Conservation (phyloP, 64 coral and sea anemone genomes). For the Acropora tenuis region DNA sequence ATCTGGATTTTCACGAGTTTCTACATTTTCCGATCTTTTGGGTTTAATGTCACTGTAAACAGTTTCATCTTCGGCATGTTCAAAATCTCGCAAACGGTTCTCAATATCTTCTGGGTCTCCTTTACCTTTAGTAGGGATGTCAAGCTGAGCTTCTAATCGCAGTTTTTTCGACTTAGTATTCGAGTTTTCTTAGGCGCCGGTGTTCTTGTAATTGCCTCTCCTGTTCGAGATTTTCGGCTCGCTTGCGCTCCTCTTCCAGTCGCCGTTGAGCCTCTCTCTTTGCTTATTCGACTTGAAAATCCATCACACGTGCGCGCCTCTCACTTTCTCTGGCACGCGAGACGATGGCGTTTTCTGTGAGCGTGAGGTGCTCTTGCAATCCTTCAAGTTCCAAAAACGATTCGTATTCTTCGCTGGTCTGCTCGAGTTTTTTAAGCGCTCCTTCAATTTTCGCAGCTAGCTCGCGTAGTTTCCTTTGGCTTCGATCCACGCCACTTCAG, state of each 20-base stretch:
- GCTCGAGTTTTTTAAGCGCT: too few species aligned
- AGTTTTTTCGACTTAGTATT: conserved; percentile 39
- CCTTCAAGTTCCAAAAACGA: conserved; percentile 22
- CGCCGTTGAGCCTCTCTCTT: too few species aligned
- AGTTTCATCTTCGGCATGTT: conserved; percentile 30
- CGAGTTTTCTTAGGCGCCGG: conserved; percentile 1
- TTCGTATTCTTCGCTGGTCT: too few species aligned
- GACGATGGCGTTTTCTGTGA: too few species aligned
- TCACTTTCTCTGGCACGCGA: too few species aligned
- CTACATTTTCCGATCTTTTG: background rate
- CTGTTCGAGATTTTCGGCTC: conserved; percentile 11
- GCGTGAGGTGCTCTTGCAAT: conserved; percentile 2
- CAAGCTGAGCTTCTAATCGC: conserved; percentile 28
- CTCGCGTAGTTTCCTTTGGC: too few species aligned
- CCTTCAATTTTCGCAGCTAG: too few species aligned
- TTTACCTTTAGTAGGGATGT: conserved; percentile 19
- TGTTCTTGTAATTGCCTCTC: conserved; percentile 1
- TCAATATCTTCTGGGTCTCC: conserved; percentile 33
- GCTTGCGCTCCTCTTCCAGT: background rate
- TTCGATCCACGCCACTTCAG: too few species aligned
- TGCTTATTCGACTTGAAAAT: too few species aligned
- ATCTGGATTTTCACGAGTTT: background rate
- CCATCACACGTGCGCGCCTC: too few species aligned
- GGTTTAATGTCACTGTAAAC: conserved; percentile 20
- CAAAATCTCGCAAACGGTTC: conserved; percentile 49